A percentile compares a stretch with the other conserved stretches of the same genome.
phyloP scores from a whole-genome alignment of 1,140 invertebrate genomes.

The Ips typographus region DNA sequence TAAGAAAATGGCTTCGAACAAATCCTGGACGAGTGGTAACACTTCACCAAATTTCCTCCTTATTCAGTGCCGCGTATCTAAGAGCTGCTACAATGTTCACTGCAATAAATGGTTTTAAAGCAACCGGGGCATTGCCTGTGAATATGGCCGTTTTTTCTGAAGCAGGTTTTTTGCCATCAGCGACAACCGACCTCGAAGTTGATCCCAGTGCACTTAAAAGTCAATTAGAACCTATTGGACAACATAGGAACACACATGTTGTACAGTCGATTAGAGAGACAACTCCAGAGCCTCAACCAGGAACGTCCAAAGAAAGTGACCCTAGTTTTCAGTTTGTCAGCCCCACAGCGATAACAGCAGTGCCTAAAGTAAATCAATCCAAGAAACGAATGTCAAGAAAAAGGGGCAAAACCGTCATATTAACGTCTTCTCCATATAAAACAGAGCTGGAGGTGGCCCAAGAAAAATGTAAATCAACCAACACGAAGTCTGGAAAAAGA shows the following conservation, averaged over 20 bases:
- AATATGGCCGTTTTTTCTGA: slow-evolving; percentile 35
- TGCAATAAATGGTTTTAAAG: slow-evolving; percentile 37
- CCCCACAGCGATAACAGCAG: slow-evolving; percentile 7
- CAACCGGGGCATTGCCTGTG: slow-evolving; percentile 35
- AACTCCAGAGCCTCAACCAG: too few relatives aligned
- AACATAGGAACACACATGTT: neutral
- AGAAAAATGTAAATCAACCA: slow-evolving; percentile 17
- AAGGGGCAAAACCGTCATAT: slow-evolving; percentile 21
- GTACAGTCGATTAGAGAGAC: neutral
- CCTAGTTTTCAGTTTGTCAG: neutral
- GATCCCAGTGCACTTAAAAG: neutral
- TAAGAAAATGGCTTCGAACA: slow-evolving; percentile 25
- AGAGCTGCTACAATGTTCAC: slow-evolving; percentile 38
- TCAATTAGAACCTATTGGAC: slow-evolving; percentile 21
- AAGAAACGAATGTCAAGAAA: slow-evolving; percentile 18
- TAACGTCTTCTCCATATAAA: slow-evolving; percentile 32
- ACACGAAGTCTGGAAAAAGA: slow-evolving; percentile 11
- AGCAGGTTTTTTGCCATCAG: slow-evolving; percentile 31
- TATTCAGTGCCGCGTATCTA: slow-evolving; percentile 40
- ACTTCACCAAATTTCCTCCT: slow-evolving; percentile 36
- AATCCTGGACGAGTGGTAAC: slow-evolving; percentile 28
- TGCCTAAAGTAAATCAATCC: slow-evolving; percentile 13
- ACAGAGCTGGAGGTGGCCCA: slow-evolving; percentile 18
- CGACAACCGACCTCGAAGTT: slow-evolving; percentile 26
- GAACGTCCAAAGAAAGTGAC: neutral